Percentiles rank a stretch among this genome's conserved stretches.
These are phyloP conservation scores for Pseudonaja textilis DNA, from an alignment of 2,113 vertebrate species.

Conservation along the genomic window DNA sequence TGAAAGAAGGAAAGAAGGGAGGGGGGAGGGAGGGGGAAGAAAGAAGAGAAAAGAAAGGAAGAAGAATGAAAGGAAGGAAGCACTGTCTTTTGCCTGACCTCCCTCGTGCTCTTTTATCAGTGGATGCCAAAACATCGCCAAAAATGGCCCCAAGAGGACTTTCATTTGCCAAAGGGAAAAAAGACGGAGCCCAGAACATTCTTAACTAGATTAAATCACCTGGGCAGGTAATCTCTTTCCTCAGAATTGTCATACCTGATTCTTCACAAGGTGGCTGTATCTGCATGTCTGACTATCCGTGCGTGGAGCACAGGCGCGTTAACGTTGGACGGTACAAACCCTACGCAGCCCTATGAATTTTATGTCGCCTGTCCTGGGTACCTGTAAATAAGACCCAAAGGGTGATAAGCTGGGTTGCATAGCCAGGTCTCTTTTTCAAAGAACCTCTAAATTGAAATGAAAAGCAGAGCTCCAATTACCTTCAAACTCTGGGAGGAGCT, in stretches of 20 bases:
- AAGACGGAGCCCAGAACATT: neutral
- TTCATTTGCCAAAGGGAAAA: neutral
- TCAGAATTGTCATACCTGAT: neutral
- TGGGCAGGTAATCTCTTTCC: neutral
- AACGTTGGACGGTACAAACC: neutral
- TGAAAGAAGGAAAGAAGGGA: too few relatives aligned
- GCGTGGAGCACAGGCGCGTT: neutral
- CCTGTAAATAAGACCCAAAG: neutral
- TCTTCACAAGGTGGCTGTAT: neutral
- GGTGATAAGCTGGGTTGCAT: neutral
- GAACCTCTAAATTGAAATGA: neutral
- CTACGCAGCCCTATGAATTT: neutral
- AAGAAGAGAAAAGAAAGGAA: too few relatives aligned
- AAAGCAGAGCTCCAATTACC: neutral
- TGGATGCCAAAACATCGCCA: neutral
- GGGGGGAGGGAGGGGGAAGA: too few relatives aligned
- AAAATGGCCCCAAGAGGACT: neutral
- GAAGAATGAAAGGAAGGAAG: neutral
- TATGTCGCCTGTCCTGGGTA: neutral
- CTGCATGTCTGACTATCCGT: neutral
- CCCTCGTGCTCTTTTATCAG: neutral
- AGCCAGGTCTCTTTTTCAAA: neutral
- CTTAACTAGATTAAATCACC: neutral
- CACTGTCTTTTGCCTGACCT: neutral
- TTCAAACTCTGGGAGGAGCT: neutral